These are phyloP conservation scores for Sinocyclocheilus maitianheensis DNA, from an alignment of 2,113 vertebrate genomes.

Conservation along the genomic window DNA sequence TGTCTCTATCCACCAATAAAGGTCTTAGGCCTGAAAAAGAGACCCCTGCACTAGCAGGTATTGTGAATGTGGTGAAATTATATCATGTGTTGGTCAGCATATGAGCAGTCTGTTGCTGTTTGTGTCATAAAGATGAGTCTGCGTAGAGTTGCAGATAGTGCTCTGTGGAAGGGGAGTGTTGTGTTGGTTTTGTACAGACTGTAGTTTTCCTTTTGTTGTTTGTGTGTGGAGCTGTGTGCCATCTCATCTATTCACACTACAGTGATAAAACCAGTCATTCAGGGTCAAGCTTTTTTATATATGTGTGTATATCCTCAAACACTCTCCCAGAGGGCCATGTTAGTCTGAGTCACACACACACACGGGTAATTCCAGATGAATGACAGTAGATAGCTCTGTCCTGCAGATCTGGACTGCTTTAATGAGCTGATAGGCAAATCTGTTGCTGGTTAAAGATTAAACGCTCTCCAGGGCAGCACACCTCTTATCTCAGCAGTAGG, in stretches of 20 bases:
- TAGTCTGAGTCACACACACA: constrained; percentile 12
- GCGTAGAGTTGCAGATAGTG: not conserved
- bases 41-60: not conserved
- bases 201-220: constrained; percentile 4
- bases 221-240: not conserved
- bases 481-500: constrained; percentile 72
- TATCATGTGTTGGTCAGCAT: not conserved
- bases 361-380: constrained; percentile 57
- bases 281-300: constrained; percentile 24
- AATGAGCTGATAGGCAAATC: constrained; percentile 81
- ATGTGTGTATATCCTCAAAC: constrained; percentile 22
- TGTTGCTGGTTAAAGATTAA: constrained; percentile 81
- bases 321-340: constrained; percentile 7
- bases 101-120: not conserved
- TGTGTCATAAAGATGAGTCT: constrained; percentile 1
- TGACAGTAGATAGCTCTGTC: constrained; percentile 65
- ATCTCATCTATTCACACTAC: constrained; percentile 3
- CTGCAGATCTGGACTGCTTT: constrained; percentile 68
- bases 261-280: constrained; percentile 49
- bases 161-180: constrained; percentile 14
- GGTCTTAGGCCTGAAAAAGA: not conserved
- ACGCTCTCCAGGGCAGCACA: constrained; percentile 69
- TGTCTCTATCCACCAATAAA: not conserved
- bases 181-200: constrained; percentile 1
- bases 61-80: not conserved